phyloP scores from a whole-genome alignment of 2,113 vertebrate genomes.

The Pseudorasbora parva region DNA sequence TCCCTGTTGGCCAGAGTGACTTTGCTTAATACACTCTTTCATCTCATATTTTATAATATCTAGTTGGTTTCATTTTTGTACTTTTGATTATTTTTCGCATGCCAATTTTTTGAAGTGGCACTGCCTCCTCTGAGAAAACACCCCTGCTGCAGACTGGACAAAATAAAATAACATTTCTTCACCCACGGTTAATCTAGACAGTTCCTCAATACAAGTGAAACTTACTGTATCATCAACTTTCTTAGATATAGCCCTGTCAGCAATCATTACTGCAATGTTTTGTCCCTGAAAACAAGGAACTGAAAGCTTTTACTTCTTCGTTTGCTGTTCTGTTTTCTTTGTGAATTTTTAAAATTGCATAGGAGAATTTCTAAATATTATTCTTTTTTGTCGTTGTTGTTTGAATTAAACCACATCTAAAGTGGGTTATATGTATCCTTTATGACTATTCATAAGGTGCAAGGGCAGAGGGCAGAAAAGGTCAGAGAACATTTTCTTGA shows the following conservation, averaged over 20 bases:
- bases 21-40: no score
- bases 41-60: background rate
- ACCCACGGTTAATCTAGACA: conserved; percentile 13
- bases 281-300: conserved; percentile 41
- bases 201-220: conserved; percentile 39
- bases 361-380: no score
- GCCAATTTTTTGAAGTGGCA: background rate
- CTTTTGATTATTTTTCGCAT: background rate
- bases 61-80: background rate
- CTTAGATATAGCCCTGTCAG: conserved; percentile 32
- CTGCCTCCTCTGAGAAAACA: background rate
- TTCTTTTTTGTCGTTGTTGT: no score
- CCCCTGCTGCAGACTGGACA: conserved; percentile 23
- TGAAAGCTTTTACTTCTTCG: background rate
- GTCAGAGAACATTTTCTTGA: rapidly evolving
- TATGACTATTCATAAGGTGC: no score
- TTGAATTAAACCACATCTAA: no score
- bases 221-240: conserved; percentile 44
- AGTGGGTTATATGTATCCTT: no score
- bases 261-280: conserved; percentile 37
- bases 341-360: background rate
- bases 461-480: no score
- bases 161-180: conserved; percentile 39
- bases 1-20: no score
- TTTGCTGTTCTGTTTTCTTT: no score